These are phyloP conservation scores for Meandrusa payeni DNA, from an alignment of 2,888 invertebrate genomes.

Conservation along the genomic window DNA sequence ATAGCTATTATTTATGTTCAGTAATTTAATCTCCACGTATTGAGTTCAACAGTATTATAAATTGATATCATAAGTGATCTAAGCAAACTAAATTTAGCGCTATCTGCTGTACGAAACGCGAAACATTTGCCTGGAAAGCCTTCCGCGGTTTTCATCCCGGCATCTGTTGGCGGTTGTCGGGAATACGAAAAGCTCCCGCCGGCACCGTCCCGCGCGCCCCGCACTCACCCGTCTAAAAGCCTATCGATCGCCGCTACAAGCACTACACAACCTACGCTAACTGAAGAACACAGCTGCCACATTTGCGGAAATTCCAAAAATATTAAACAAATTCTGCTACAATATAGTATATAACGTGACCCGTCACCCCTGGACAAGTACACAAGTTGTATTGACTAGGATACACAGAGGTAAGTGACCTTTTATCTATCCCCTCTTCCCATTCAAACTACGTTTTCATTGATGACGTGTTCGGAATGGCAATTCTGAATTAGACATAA, in stretches of 20 bases:
- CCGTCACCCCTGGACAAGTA: background rate
- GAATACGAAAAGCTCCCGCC: conserved; percentile 38
- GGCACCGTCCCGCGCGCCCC: conserved; percentile 37
- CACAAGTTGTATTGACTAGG: conserved; percentile 8
- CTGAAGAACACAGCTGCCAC: conserved; percentile 56
- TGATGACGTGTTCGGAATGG: conserved; percentile 52
- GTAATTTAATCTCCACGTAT: too few relatives aligned
- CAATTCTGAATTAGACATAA: conserved; percentile 37
- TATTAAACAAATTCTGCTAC: conserved; percentile 41
- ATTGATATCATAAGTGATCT: too few relatives aligned
- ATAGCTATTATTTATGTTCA: too few relatives aligned
- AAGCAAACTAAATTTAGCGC: conserved; percentile 30
- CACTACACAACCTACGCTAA: conserved; percentile 61
- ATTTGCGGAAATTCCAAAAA: conserved; percentile 44
- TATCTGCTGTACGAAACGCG: conserved; percentile 32
- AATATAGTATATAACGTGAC: conserved; percentile 43
- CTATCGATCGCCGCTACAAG: conserved; percentile 64
- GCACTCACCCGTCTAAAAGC: conserved; percentile 38
- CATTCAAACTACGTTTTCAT: conserved; percentile 38
- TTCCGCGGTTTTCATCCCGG: conserved; percentile 38
- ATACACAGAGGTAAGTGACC: conserved; percentile 48
- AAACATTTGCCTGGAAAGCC: conserved; percentile 38
- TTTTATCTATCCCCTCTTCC: conserved; percentile 37
- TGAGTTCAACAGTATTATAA: too few relatives aligned
- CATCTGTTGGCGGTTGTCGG: conserved; percentile 58